Evolutionary conservation across 2,113 vertebrate species (phyloP).

Genomic region (Carassius auratus): DNA sequence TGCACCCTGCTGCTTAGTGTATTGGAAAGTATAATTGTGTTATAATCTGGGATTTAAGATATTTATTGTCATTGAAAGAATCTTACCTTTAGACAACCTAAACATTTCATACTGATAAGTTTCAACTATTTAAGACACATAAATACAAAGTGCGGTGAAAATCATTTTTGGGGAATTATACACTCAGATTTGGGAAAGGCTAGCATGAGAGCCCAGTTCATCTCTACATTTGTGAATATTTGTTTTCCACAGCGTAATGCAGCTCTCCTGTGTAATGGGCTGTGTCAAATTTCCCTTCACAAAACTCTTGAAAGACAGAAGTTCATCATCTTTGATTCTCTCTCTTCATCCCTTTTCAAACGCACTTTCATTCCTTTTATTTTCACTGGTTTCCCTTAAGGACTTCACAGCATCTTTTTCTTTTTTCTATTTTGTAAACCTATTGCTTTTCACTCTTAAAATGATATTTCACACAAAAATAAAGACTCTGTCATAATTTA

Average conservation of each 20-base stretch:
- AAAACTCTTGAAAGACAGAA: slow-evolving; percentile 15
- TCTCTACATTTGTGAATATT: background rate
- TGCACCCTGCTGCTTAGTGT: background rate
- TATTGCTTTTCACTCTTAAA: background rate
- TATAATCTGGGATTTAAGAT: background rate
- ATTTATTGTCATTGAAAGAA: too few relatives aligned
- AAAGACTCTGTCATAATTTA: background rate
- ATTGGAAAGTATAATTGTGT: background rate
- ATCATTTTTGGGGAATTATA: background rate
- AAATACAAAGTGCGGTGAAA: background rate
- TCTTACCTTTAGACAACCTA: background rate
- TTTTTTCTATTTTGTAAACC: background rate
- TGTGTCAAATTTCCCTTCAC: background rate
- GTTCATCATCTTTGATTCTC: background rate
- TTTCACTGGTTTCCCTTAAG: background rate
- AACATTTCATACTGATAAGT: background rate
- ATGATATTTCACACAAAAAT: background rate
- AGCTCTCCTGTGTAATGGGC: slow-evolving; percentile 11
- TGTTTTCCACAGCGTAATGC: slow-evolving; percentile 8
- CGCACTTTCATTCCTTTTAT: background rate
- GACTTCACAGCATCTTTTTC: background rate
- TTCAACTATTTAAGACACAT: background rate
- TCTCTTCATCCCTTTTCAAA: slow-evolving; percentile 7
- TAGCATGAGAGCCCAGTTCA: background rate
- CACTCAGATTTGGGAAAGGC: background rate